Evolutionary conservation across 2,888 invertebrate genomes (phyloP), one percentile per base, ranked within the genome.

Genomic region (Drosophila hamatofila): DNA sequence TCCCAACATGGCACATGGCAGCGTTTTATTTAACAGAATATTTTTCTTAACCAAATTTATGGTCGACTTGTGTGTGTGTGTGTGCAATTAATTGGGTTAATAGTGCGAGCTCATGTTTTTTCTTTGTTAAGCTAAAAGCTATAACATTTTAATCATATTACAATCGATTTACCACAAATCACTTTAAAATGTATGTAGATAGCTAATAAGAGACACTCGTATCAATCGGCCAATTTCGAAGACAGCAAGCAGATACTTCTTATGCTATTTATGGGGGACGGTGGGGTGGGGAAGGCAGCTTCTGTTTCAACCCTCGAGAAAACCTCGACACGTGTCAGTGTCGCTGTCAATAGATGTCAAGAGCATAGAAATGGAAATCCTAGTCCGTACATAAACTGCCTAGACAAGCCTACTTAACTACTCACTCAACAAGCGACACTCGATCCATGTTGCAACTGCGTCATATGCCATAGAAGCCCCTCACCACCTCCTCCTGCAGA

Each of bases 271-370:
- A 5, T 35, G 49, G 8, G 8, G 18, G 25, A 7, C 3, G n/a
- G 11, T 4, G 58, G 23, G 9, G 2, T 6, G 48, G 14, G 42
- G 8, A 30, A 23, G 25, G 42, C 6, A 39, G 30, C 25, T 44
- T 49, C 65, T 60, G 64, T 69, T 73, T 63, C 65, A 66, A 77
- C 77, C 78, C 75, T 72, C 60, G 33, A 54, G 63, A 49, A 63
- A 64, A 64, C 76, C 78, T 67, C 78, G 83, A 89, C 90, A 90
- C 90, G 89, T 90, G 90, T 88, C 90, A 83, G 74, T 85, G 80
- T 80, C 81, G 75, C 73, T 85, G 86, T 83, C 81, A 78, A 86
- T 86, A 75, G 75, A 77, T 75, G 74, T 78, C 78, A 74, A 72
- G 79, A 85, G 80, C 75, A 78, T 72, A 72, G 75, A 78, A 75